Evolutionary conservation across 2,113 vertebrate genomes (phyloP), one percentile per base, ranked within the genome.

Genomic region (Halcyon malimbica): DNA sequence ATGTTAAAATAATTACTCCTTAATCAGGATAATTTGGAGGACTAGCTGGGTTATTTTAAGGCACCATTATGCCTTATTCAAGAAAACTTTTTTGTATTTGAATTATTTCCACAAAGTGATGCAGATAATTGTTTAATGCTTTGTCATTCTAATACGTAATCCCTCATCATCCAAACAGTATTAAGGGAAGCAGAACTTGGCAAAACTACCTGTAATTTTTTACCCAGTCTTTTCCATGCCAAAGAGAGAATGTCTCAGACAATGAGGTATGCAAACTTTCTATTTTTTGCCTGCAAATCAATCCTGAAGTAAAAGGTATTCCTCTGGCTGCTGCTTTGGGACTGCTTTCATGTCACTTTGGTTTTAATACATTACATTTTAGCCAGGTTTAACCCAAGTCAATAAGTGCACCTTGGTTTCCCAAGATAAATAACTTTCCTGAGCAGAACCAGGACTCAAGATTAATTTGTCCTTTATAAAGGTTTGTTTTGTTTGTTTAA

Each of bases 401-500:
- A 84, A 29, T 84, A 54, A 24, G 41, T 16, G 5, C 39, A 39
- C 80, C 29, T 76, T 33, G 28, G 21, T 50, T 93, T 94, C 70
- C 74, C 54, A n/a, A 89, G 56, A 87, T n/a, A 83, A 92, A 71
- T 81, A 75, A 87, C 86, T 68, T 37, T 10, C 14, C 78, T 69
- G 35, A 77, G 46, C 68, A 93, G 84, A 62, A 90, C 78, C 73
- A 46, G 35, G 35, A 85, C 64, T 59, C 53, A 31, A 41, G 79
- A 70, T 70, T 89, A 84, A 94, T 97, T 96, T 95, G 64, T 92
- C 54, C 67, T 88, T 87, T 57, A 19, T 70, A 68, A 87, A 44
- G 59, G 76, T 71, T 89, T 90, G 37, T 63, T 95, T 96, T 95
- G 87, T 97, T 96, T 97, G 95, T 93, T 84, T 95, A 95, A 95